phyloP scores from a whole-genome alignment of 2,797 vertebrate genomes.

The Varecia variegata region DNA sequence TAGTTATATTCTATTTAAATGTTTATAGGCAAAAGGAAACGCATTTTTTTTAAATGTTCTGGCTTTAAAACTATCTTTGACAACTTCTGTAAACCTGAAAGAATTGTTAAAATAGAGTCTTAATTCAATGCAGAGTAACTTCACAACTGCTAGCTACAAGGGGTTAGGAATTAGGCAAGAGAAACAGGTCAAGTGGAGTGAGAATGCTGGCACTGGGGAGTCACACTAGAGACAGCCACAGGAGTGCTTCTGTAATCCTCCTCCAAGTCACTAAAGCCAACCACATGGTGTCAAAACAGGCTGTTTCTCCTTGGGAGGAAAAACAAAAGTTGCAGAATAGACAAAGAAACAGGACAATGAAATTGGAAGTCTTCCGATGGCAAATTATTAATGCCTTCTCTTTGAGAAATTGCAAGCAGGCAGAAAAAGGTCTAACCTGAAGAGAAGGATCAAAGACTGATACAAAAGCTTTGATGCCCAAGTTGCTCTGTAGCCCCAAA shows the following conservation, averaged over 20 bases:
- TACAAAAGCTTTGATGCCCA: slow-evolving; percentile 76
- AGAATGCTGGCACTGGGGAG: neutral
- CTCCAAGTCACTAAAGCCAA: neutral
- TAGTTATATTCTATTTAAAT: slow-evolving; percentile 13
- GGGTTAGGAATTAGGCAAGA: slow-evolving; percentile 3
- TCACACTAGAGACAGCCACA: neutral
- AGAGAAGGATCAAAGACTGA: slow-evolving; percentile 73
- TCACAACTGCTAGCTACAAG: neutral
- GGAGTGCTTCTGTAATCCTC: neutral
- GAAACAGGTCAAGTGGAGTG: slow-evolving; percentile 1
- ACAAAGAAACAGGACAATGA: slow-evolving; percentile 66
- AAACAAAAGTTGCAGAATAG: slow-evolving; percentile 37
- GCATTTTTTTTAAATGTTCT: neutral
- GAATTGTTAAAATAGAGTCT: neutral
- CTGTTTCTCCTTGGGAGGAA: slow-evolving; percentile 2
- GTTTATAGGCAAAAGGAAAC: neutral
- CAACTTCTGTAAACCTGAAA: neutral
- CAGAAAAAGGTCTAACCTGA: slow-evolving; percentile 73
- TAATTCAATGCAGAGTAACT: neutral
- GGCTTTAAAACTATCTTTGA: neutral
- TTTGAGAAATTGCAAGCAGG: slow-evolving; percentile 76
- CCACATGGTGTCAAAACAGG: slow-evolving; percentile 8
- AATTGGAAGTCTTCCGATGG: slow-evolving; percentile 70
- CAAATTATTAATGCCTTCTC: slow-evolving; percentile 77
- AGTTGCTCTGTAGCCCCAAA: slow-evolving; percentile 50